Base-by-base conservation (phyloP, 2,797 vertebrate species). In the Hoplostethus atlanticus region DNA sequence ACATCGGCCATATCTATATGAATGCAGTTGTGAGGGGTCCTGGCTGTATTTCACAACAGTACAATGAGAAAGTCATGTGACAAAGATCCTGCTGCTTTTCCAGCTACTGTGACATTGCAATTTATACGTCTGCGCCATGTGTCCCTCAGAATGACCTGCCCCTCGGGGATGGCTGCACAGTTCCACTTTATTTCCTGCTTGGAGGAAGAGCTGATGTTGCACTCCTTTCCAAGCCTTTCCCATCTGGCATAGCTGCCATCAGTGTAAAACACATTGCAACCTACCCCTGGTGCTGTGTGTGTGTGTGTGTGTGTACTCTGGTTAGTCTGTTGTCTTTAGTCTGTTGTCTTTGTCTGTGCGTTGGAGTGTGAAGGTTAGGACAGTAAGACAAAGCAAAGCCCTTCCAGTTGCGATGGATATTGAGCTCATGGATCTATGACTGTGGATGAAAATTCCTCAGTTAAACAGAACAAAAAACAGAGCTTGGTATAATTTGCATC, bases 201-300 rank as follows among this genome's bases (percentile, higher is more conserved):
- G 44, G 25, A 68, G 38, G 71, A 85, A 84, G 68, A 84, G 87
- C 85, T 83, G 80, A 81, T 80, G 76, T 71, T 62, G 81, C 80
- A 81, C 70, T 80, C 21, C 8, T 79, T 84, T 8, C 5, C 34
- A 36, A 54, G 71, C 62, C 67, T 13, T 87, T 71, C 70, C 5
- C 53, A 68, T 17, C 52, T 13, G 48, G n/a, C 31, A 56, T 6
- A 34, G 28, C 76, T 53, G 71, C 55, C 28, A 53, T 62, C 73
- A 62, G 57, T 9, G 42, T 57, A 48, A 36, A 38, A 68, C 30
- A 50, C 16, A 31, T 38, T n/a, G 12, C 38, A 64, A 12, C 48
- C 42, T 65, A 38, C 56, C 61, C 61, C 28, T 66, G 72, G 59
- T 68, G 55, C 51, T 50, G 17, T 61, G 4, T 28, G 63, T 59